Conservation (phyloP, 2,888 invertebrate species). For the Agrotis puta region DNA sequence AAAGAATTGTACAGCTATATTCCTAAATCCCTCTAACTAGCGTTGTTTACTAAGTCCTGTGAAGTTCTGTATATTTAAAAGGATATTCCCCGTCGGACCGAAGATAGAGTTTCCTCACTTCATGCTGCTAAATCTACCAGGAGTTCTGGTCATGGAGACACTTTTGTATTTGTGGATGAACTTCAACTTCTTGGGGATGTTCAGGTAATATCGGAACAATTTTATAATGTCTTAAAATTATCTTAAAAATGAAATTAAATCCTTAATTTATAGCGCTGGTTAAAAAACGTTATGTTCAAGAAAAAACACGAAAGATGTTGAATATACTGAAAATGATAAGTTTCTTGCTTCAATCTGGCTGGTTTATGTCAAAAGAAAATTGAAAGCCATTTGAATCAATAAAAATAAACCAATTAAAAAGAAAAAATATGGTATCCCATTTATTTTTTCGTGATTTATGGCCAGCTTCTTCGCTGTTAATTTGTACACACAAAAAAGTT, state of each 20-base stretch:
- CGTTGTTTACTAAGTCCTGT: background rate
- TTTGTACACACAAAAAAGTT: background rate
- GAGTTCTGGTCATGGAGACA: conserved; percentile 80
- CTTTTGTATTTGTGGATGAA: conserved; percentile 84
- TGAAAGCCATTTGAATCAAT: background rate
- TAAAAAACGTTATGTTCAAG: background rate
- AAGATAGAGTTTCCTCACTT: conserved; percentile 82
- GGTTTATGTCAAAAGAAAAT: background rate
- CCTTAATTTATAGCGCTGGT: too few species aligned
- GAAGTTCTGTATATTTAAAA: conserved; percentile 39
- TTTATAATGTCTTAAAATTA: background rate
- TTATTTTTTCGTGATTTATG: background rate
- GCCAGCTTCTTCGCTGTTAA: background rate
- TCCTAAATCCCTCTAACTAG: too few species aligned
- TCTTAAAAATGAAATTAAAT: too few species aligned
- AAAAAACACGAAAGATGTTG: background rate
- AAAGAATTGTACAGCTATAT: too few species aligned
- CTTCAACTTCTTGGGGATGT: conserved; percentile 83
- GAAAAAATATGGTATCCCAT: conserved; percentile 14
- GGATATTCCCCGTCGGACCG: conserved; percentile 78
- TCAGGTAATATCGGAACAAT: conserved; percentile 72
- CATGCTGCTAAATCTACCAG: conserved; percentile 81
- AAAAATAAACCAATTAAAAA: conserved; percentile 20
- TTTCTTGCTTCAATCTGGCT: too few species aligned
- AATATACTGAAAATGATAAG: too few species aligned